Evolutionary conservation across 1,140 invertebrate genomes (phyloP), one percentile per base, ranked within the genome.

Genomic region (Agraylea sexmaculata): DNA sequence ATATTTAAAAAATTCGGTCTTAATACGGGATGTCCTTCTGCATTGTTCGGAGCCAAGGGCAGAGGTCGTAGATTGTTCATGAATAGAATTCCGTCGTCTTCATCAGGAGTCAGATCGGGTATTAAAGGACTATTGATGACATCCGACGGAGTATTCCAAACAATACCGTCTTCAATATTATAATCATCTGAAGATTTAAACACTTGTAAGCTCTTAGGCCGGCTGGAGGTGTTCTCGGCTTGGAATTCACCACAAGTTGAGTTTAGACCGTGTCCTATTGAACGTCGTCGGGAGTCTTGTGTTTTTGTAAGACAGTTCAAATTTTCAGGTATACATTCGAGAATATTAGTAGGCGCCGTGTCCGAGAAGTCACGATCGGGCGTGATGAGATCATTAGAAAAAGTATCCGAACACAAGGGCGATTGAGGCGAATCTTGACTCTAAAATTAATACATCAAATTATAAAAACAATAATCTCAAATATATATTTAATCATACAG

Each of bases 361-460:
- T 40, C 37, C 4, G 35, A 37, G 3, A 35, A 10, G 25, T 45
- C 43, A 29, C 41, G 40, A 33, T 45, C 43, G 1, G 43, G 43
- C 2, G 43, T 45, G 34, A 45, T 40, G 5, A 45, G 43, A 21
- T 41, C 43, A 22, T 41, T 45, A 4, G 43, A 45, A 21, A 45
- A 45, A 4, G 43, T 39, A 18, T 44, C 42, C 4, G 42, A 45
- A 19, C 33, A 41, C 6, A 37, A 25, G 1, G 43, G 43, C 2
- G 43, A 45, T 37, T 40, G 43, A 15, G 43, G 43, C n/a, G 43
- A 45, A 37, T 45, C 43, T 38, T 45, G 33, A 25, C 7, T 7
- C 23, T 8, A 25, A 25, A 25, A 8, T 8, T 8, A 25, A 25
- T 25, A 12, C 7, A 8, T 7, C 23, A 25, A n/a, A n/a, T n/a